Evolutionary conservation across 2,888 invertebrate genomes (phyloP), one percentile per base, ranked within the genome.

Genomic region (Ectemnius continuus): DNA sequence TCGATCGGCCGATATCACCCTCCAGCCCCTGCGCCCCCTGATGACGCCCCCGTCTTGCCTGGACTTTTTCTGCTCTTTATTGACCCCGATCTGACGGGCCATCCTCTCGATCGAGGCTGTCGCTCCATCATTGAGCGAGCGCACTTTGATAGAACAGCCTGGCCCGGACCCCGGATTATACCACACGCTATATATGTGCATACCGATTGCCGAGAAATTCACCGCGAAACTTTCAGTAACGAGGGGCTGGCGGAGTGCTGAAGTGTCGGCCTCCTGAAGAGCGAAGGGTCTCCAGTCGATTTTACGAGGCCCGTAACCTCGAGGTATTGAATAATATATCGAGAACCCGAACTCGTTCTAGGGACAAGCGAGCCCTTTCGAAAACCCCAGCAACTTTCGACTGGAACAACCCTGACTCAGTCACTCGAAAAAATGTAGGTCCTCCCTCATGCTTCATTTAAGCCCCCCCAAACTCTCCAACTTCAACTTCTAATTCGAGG

Each of bases 1-100:
- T 59, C 26, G 67, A 58, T 70, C 71, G 66, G 46, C 61, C 71
- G 66, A 36, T 61, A 67, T 80, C 73, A 62, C 62, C 70, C 16
- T 20, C 61, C 45, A 13, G 18, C 36, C 4, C 62, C 61, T 46
- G 36, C 18, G 20, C 46, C 62, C 61, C 70, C 64, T 75, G 79
- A 83, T 79, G 79, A 81, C 70, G 76, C 66, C n/a, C 66, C 68
- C 36, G 23, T 48, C 18, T 18, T 14, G n/a, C 56, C 36, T 56
- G 70, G 57, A 68, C 73, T 79, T 78, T 67, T 73, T 59, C 63
- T 62, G 66, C 61, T 52, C 61, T 82, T 72, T 76, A 72, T 76
- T 74, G 70, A 82, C 77, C 73, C 70, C 65, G 52, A 23, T 23
- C 23, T 63, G 46, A 48, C 11, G 20, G 23, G 45, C 20, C 13